Percentiles rank a stretch among this genome's conserved stretches.
Conservation (phyloP, 2,888 invertebrate species). For the Stenodera caucasica region DNA sequence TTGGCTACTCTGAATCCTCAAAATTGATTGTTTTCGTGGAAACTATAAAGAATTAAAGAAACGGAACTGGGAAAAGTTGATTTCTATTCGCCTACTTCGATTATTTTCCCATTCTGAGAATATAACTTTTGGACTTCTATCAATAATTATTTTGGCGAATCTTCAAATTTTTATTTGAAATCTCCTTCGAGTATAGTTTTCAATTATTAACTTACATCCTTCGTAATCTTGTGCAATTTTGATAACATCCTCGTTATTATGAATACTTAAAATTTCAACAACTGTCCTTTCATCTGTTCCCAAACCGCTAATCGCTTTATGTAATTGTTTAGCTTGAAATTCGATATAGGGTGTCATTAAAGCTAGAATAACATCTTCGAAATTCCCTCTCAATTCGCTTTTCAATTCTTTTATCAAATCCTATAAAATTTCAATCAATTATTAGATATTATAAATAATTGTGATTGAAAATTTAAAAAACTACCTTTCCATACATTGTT, state of each 20-base stretch:
- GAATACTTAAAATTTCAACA: conserved; percentile 82
- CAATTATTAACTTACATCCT: conserved; percentile 64
- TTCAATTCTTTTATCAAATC: conserved; percentile 81
- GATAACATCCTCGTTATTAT: conserved; percentile 79
- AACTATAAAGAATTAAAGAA: too few relatives aligned
- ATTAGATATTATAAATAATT: neutral
- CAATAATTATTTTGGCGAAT: too few relatives aligned
- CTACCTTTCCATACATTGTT: conserved; percentile 69
- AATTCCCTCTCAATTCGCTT: conserved; percentile 85
- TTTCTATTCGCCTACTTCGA: too few relatives aligned
- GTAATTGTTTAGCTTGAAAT: conserved; percentile 78
- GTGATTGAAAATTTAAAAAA: conserved; percentile 17
- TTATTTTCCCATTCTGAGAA: too few relatives aligned
- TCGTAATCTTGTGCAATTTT: conserved; percentile 76
- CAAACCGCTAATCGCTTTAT: conserved; percentile 78
- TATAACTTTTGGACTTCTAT: too few relatives aligned
- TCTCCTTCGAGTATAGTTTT: neutral
- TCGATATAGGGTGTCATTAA: conserved; percentile 80
- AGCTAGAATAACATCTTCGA: conserved; percentile 78
- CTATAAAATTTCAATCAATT: conserved; percentile 47
- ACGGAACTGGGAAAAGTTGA: too few relatives aligned
- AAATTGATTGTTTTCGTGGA: too few relatives aligned
- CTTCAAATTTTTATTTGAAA: too few relatives aligned
- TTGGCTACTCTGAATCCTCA: too few relatives aligned
- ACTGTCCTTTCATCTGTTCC: conserved; percentile 82